Percentiles rank a stretch among this genome's conserved stretches.
These are phyloP conservation scores for Plecotus auritus DNA, from an alignment of 2,113 vertebrate species.

Conservation along the genomic window DNA sequence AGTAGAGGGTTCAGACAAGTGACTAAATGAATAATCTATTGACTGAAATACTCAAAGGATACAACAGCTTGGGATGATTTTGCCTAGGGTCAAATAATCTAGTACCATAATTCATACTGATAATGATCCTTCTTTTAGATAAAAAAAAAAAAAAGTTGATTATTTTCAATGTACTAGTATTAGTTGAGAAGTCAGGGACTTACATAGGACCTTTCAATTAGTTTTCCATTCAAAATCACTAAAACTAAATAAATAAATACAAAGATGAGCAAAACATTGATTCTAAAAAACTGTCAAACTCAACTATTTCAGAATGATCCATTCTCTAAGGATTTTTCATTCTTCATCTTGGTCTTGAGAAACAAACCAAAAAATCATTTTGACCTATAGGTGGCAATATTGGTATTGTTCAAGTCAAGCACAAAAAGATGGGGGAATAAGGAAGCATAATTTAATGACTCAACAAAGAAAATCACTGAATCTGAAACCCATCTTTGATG, in stretches of 20 bases:
- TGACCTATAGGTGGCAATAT: slow-evolving; percentile 66
- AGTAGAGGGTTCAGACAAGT: background rate
- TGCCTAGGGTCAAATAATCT: background rate
- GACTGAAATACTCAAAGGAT: background rate
- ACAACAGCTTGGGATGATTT: background rate
- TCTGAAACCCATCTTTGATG: background rate
- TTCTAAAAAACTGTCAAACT: background rate
- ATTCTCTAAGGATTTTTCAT: background rate
- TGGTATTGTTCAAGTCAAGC: background rate
- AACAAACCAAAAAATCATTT: background rate
- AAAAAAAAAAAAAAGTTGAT: background rate
- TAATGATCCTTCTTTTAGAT: background rate
- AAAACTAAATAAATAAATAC: background rate
- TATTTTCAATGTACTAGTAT: background rate
- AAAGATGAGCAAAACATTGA: background rate
- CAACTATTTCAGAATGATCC: background rate
- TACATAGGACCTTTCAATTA: background rate
- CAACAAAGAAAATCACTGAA: background rate
- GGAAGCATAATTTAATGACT: background rate
- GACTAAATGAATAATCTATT: background rate
- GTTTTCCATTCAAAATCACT: background rate
- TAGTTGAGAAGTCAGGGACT: background rate
- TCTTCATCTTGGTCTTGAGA: background rate
- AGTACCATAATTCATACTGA: background rate
- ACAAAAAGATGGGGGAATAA: background rate